Evolutionary conservation across 2,797 vertebrate genomes (phyloP).

Genomic region (Pseudotriccus pelzelni): DNA sequence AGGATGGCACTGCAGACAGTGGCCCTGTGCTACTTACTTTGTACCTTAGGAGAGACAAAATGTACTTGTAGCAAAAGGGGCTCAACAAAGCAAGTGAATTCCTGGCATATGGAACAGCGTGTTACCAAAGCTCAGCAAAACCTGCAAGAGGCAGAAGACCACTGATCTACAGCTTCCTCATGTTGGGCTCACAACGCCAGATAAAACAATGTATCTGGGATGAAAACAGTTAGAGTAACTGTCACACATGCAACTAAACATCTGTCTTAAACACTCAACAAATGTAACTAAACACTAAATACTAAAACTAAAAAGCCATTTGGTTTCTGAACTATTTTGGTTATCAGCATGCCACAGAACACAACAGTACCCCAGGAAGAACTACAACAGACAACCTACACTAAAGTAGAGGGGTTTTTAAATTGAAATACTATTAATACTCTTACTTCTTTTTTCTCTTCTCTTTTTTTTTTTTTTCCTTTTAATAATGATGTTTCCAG

Average conservation of each 20-base stretch:
- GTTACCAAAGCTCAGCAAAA: neutral
- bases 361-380: neutral
- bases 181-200: fast-evolving
- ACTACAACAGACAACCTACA: neutral
- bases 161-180: neutral
- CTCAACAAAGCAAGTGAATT: neutral
- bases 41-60: neutral
- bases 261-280: neutral
- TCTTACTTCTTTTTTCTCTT: neutral
- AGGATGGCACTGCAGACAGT: neutral
- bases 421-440: neutral
- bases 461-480: neutral
- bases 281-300: neutral
- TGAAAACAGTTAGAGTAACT: neutral
- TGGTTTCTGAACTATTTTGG: neutral
- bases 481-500: neutral
- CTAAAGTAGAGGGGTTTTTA: fast-evolving
- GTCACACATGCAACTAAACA: neutral
- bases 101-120: neutral
- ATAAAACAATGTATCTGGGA: neutral
- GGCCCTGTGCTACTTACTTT: neutral
- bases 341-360: neutral
- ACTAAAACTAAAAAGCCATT: neutral
- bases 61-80: neutral
- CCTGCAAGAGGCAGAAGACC: neutral